phyloP scores from a whole-genome alignment of 2,888 invertebrate species.

The Ochropleura leucogaster region DNA sequence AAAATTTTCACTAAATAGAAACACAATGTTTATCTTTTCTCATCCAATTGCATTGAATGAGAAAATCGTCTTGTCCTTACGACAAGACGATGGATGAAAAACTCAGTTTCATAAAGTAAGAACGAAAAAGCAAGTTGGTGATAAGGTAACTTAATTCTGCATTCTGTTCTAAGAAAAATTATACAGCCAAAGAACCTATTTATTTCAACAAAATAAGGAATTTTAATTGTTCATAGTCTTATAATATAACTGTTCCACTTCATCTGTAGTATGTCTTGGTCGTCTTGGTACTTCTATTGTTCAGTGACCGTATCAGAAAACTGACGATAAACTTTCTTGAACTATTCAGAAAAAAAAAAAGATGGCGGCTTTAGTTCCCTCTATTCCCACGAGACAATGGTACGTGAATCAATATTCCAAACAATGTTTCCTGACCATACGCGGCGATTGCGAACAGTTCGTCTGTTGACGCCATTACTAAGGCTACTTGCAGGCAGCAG shows the following conservation, averaged over 20 bases:
- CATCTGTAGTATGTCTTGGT: background rate
- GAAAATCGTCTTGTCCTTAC: too few species aligned
- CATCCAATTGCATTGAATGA: background rate
- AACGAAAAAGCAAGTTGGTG: background rate
- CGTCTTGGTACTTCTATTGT: background rate
- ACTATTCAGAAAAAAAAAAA: background rate
- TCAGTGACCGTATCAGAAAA: background rate
- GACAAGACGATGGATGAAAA: background rate
- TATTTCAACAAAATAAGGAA: too few species aligned
- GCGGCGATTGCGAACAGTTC: background rate
- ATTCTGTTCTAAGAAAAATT: background rate
- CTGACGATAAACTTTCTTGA: background rate
- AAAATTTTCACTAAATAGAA: background rate
- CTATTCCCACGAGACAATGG: too few species aligned
- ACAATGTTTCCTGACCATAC: background rate
- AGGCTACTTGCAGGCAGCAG: slow-evolving; percentile 13
- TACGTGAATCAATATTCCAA: too few species aligned
- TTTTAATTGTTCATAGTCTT: background rate
- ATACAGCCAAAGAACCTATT: background rate
- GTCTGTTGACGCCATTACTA: slow-evolving; percentile 27
- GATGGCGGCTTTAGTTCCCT: background rate
- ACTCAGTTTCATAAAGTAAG: background rate
- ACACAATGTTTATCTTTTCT: background rate
- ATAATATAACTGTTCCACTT: background rate
- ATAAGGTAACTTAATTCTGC: background rate